Evolutionary conservation across 2,888 invertebrate genomes (phyloP), one percentile per base, ranked within the genome.

Genomic region (Synanthedon tipuliformis): DNA sequence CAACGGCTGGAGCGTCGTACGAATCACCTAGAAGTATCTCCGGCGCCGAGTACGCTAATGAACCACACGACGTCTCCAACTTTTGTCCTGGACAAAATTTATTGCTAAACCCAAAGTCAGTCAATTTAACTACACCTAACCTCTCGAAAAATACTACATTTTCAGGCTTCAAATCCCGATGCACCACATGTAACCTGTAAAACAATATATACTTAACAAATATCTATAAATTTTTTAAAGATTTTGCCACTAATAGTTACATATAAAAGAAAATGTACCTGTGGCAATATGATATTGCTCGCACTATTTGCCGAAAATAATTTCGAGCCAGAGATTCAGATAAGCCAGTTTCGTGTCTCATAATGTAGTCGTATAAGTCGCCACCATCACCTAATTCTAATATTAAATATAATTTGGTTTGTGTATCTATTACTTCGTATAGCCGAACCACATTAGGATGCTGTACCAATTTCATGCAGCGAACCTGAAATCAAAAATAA

Each of bases 131-230:
- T 76, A 97, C 92, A 55, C 97, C 97, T 67, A 96, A 89, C 85
- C 97, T 96, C 84, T 98, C 97, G 81, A 99, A 99, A 88, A 99
- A 99, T 51, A 99, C 98, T 56, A 99, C 99, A 89, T 99, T 99
- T 85, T 99, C 99, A 12, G 99, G 99, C 86, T 99, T 99, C 61
- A 99, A 89, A 88, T 99, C 99, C 61, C 99, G 91, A 66, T 91
- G 91, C 50, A 91, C 91, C 59, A 91, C 91, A 81, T 91, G 91
- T 78, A 91, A 82, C 68, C 88, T 88, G 80, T 52, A 80, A 78
- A 48, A 60, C 59, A 59, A 55, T 51, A 51, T 15, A 50, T n/a
- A 15, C n/a, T 48, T 18, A 45, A 45, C 8, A 45, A 45, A 45
- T 12, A 13, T 45, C 8, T 5, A 12, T 3, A 10, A 12, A n/a